These are phyloP conservation scores for Regulus satrapa DNA, from an alignment of 2,113 vertebrate genomes.

Conservation along the genomic window DNA sequence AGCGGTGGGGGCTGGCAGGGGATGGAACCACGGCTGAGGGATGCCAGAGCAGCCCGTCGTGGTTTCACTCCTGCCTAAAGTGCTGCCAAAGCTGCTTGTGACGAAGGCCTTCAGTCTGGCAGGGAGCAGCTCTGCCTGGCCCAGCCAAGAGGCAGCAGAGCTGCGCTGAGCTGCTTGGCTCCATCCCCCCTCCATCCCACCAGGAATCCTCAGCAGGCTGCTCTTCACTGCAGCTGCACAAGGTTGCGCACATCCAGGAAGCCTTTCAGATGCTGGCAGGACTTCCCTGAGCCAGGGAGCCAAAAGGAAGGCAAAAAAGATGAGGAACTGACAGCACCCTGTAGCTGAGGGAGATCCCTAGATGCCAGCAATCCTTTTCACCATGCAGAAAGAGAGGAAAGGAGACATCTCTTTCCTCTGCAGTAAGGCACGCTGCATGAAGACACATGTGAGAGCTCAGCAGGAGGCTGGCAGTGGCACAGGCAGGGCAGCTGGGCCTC, in stretches of 20 bases:
- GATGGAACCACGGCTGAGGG: neutral
- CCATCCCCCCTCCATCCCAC: neutral
- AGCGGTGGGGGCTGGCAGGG: neutral
- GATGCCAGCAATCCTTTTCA: neutral
- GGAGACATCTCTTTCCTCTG: neutral
- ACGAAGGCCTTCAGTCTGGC: neutral
- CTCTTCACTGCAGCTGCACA: neutral
- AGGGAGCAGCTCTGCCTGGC: neutral
- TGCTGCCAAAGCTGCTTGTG: neutral
- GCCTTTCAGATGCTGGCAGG: neutral
- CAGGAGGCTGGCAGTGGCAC: neutral
- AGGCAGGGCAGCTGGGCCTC: neutral
- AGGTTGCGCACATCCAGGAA: neutral
- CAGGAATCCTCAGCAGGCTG: neutral
- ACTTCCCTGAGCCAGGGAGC: neutral
- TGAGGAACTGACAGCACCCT: neutral
- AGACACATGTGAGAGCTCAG: neutral
- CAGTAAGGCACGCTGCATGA: neutral
- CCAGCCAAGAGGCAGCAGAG: neutral
- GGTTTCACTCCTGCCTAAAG: neutral
- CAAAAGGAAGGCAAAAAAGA: neutral
- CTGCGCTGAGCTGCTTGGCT: neutral
- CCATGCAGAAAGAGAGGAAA: neutral
- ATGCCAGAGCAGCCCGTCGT: neutral
- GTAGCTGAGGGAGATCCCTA: neutral